Evolutionary conservation across 2,113 vertebrate genomes (phyloP).

Genomic region (Megaceryle maxima): DNA sequence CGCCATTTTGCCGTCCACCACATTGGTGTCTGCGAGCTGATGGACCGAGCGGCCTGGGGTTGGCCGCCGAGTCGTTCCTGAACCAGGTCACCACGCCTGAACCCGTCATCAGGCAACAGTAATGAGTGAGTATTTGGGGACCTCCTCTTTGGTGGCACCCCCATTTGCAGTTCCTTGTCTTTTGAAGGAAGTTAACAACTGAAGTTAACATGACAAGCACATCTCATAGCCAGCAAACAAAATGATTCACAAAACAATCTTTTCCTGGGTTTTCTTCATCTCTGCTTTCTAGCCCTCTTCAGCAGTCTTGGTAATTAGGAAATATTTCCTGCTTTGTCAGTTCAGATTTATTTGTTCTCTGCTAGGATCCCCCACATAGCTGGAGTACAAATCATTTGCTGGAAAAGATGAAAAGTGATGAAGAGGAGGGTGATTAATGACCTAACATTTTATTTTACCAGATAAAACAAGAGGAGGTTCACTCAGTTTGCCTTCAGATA

Average conservation of each 20-base stretch:
- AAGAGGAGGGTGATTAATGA: slow-evolving; percentile 69
- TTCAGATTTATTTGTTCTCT: slow-evolving; percentile 54
- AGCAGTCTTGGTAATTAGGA: slow-evolving; percentile 35
- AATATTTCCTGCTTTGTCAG: slow-evolving; percentile 39
- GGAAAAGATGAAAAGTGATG: slow-evolving; percentile 26
- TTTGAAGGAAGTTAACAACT: background rate
- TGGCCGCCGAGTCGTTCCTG: too few relatives aligned
- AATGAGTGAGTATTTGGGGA: background rate
- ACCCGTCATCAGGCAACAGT: too few relatives aligned
- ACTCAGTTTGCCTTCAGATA: slow-evolving; percentile 64
- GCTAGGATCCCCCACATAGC: background rate
- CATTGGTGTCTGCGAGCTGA: too few relatives aligned
- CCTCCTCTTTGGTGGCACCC: background rate
- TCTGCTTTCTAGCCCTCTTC: background rate
- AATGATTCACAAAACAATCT: background rate
- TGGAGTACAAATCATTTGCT: slow-evolving; percentile 29
- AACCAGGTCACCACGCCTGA: too few relatives aligned
- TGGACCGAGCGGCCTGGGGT: too few relatives aligned
- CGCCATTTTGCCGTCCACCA: too few relatives aligned
- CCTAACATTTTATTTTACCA: slow-evolving; percentile 50
- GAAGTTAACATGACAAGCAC: background rate
- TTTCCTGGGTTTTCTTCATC: background rate
- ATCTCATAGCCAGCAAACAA: background rate
- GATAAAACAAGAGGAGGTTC: slow-evolving; percentile 41
- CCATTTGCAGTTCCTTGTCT: background rate